Evolutionary conservation across 2,888 invertebrate species (phyloP).

Genomic region (Scrobipalpa costella): DNA sequence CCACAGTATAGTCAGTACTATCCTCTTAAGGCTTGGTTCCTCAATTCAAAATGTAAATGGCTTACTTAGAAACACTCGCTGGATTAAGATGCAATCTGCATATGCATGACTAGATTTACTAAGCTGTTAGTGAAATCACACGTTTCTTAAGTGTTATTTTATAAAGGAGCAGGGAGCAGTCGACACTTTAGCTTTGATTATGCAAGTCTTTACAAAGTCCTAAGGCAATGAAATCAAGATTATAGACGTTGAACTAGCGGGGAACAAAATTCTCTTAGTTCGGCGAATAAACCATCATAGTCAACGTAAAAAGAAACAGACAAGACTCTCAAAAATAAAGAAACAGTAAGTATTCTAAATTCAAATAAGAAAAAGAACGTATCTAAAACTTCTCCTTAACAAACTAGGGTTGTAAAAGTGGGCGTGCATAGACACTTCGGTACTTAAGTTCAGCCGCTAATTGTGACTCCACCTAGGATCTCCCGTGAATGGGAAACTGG

Average conservation of each 20-base stretch:
- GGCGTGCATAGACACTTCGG: conserved; percentile 57
- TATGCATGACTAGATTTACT: conserved; percentile 53
- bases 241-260: not conserved
- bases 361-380: not conserved
- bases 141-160: conserved; percentile 12
- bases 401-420: conserved; percentile 46
- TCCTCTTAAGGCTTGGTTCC: conserved; percentile 62
- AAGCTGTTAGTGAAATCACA: conserved; percentile 36
- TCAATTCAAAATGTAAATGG: conserved; percentile 65
- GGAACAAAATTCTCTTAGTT: not conserved
- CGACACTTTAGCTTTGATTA: conserved; percentile 5
- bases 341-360: too few relatives aligned
- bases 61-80: conserved; percentile 62
- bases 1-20: conserved; percentile 53
- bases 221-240: not conserved
- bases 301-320: too few relatives aligned
- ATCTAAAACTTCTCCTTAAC: conserved; percentile 39
- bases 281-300: too few relatives aligned
- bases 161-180: conserved; percentile 1
- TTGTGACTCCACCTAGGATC: conserved; percentile 55
- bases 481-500: conserved; percentile 35
- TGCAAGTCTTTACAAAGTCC: not conserved
- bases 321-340: too few relatives aligned
- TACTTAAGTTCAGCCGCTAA: conserved; percentile 56
- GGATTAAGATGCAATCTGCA: conserved; percentile 64